Percentiles rank a stretch among this genome's conserved stretches.
phyloP scores from a whole-genome alignment of 2,797 vertebrate species.

The Spea hammondii region DNA sequence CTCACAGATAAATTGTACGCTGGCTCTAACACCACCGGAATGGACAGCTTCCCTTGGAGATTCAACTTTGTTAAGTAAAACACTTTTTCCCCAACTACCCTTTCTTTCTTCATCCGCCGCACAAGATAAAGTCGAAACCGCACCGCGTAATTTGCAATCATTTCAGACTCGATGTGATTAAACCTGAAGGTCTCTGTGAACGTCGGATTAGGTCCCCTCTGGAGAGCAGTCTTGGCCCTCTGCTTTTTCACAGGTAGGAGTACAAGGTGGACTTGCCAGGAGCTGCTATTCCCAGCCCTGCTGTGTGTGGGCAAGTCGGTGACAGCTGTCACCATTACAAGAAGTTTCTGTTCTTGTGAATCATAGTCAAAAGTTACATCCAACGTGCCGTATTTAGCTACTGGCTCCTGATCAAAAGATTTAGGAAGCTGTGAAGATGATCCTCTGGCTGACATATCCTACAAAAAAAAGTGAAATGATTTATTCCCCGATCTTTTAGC shows the following conservation, averaged over 20 bases:
- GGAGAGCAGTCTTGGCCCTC: conserved; percentile 86
- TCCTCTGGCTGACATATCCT: conserved; percentile 89
- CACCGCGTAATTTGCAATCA: conserved; percentile 92
- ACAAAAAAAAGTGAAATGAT: conserved; percentile 53
- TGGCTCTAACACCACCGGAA: conserved; percentile 89
- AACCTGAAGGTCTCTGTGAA: conserved; percentile 95
- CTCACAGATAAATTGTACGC: conserved; percentile 89
- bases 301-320: conserved; percentile 87
- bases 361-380: conserved; percentile 94
- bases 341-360: conserved; percentile 88
- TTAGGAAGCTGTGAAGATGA: conserved; percentile 88
- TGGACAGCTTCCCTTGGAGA: conserved; percentile 94
- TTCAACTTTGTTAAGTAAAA: conserved; percentile 98
- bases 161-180: conserved; percentile 91
- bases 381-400: conserved; percentile 89
- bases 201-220: conserved; percentile 87
- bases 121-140: conserved; percentile 92
- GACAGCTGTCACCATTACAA: conserved; percentile 88
- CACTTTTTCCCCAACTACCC: conserved; percentile 92
- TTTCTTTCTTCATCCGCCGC: conserved; percentile 93
- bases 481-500: conserved; percentile 58
- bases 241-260: conserved; percentile 95
- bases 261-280: conserved; percentile 96
- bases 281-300: conserved; percentile 84
- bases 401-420: conserved; percentile 87